Base-by-base conservation (phyloP, 2,888 invertebrate genomes). In the Scotopteryx bipunctaria region DNA sequence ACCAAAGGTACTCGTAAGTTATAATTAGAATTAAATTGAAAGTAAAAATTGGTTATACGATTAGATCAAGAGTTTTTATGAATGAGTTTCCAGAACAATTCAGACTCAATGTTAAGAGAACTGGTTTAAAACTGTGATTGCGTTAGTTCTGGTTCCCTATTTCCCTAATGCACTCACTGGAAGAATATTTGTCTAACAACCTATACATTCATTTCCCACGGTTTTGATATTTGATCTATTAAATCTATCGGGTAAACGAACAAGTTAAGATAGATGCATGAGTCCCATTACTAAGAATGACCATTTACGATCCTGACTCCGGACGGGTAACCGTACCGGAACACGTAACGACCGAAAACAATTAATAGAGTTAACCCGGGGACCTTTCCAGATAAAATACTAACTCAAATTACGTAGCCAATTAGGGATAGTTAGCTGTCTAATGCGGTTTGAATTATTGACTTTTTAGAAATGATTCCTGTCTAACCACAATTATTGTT, bases 271-370 rank as follows among this genome's bases (percentile, higher is more conserved):
- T 67, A 69, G 63, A 69, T 69, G 67, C 70, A 71, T 75, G 69
- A 71, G 73, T 73, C 64, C 67, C 66, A 73, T 77, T 72, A 73
- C 59, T 66, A 59, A 55, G 67, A 70, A 68, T 69, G 69, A 65
- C 63, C 67, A 67, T 72, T 67, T 71, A 67, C 68, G 72, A 67
- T 66, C 61, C 66, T 64, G 66, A 70, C 45, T 32, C 48, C 36
- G 44, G 55, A 52, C 59, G 67, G 65, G 69, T 68, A 64, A 66
- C 67, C 59, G 61, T 63, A 65, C 56, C 59, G 65, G 69, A 66
- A 69, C 61, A 65, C 61, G 63, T 69, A 71, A 73, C 67, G 68
- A 64, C 66, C 73, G 74, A 69, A 76, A 74, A 75, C 74, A 76
- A 73, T 76, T 74, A 73, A 72, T 74, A 72, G 57, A 63, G 70